A percentile compares a stretch with the other conserved stretches of the same genome.
These are phyloP conservation scores for Probosciger aterrimus DNA, from an alignment of 2,113 vertebrate genomes.

Conservation along the genomic window DNA sequence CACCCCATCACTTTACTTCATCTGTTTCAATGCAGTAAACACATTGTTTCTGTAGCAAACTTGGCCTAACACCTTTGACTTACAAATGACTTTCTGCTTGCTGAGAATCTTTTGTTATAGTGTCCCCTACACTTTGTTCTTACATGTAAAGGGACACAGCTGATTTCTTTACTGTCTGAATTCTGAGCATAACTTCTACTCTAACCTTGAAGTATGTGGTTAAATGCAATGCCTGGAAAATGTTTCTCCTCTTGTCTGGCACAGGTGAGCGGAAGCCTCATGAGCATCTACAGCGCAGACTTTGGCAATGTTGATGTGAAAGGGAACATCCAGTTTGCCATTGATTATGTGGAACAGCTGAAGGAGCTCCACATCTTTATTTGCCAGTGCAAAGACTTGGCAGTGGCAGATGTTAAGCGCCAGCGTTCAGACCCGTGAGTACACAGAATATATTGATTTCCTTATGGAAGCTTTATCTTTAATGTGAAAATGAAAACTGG, in stretches of 20 bases:
- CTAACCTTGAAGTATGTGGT: not conserved
- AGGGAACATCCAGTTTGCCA: conserved; percentile 87
- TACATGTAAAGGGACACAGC: not conserved
- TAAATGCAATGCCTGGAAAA: not conserved
- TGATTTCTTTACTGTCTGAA: not conserved
- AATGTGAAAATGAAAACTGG: not conserved
- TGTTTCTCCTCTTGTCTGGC: not conserved
- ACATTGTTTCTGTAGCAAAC: not conserved
- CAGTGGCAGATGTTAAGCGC: conserved; percentile 84
- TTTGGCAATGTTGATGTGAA: conserved; percentile 84
- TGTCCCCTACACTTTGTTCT: not conserved
- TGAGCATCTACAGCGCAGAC: conserved; percentile 85
- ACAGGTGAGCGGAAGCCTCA: conserved; percentile 87
- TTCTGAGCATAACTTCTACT: not conserved
- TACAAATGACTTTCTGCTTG: not conserved
- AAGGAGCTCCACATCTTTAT: conserved; percentile 90
- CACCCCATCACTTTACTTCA: not conserved
- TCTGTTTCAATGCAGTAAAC: not conserved
- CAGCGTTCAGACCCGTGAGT: conserved; percentile 93
- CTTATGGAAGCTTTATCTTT: not conserved
- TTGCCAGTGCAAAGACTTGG: conserved; percentile 87
- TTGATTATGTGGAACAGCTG: conserved; percentile 89
- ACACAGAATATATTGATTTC: not conserved
- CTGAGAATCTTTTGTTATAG: not conserved
- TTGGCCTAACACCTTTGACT: not conserved